Base-by-base conservation (phyloP, 1,140 invertebrate genomes). In the Dendrolimus punctatus region DNA sequence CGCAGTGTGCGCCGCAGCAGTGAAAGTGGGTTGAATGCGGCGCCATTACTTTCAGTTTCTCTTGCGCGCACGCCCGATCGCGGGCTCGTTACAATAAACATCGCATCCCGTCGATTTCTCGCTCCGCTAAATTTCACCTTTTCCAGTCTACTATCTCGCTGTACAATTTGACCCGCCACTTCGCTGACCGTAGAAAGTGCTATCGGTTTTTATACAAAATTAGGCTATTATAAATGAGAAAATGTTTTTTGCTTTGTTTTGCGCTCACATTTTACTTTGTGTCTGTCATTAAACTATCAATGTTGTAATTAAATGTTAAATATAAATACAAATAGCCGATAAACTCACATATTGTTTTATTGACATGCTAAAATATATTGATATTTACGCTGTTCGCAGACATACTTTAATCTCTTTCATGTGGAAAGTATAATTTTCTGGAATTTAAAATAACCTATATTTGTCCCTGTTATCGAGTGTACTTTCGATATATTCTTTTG, bases 21-120 rank as follows among this genome's bases (percentile, higher is more conserved):
- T 83, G 81, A 85, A 85, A 85, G 81, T 85, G 80, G 80, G 80
- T 82, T 85, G 80, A 71, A 74, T 76, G 73, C 74, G 73, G 67
- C 74, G 76, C 74, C 70, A 80, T 80, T 76, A 85, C 80, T 85
- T 85, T 85, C 82, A 73, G 76, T 85, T 85, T 83, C 80, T 80
- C 78, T 85, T 71, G 76, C 73, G 73, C 74, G 73, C 78, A 73
- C 73, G 78, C 75, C 66, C 69, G 71, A 66, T 65, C 68, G 71
- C 67, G 72, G 66, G 73, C 73, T 82, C 74, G 80, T 79, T 83
- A 85, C 82, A 83, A 83, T 83, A 85, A 82, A 81, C 78, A 81
- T 81, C 76, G 73, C 80, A 82, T 82, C 79, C 80, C 79, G 76
- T 71, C 78, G 80, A 85, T 85, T 85, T 85, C 82, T 85, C 80